Evolutionary conservation across 2,113 vertebrate species (phyloP), one percentile per base, ranked within the genome.

Genomic region (Percina caprodes): DNA sequence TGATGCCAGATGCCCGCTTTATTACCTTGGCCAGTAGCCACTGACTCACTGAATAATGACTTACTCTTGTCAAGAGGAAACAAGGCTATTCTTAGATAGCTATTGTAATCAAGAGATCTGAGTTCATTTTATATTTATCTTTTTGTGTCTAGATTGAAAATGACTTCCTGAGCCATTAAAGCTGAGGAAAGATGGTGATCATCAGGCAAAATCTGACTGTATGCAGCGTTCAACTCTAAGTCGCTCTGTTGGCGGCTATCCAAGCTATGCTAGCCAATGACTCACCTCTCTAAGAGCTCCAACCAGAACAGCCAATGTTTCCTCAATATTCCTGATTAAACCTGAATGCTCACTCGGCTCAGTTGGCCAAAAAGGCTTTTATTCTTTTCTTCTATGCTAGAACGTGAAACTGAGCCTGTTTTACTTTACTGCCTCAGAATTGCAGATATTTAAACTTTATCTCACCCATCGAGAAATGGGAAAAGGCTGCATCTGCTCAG

Each of bases 251-350:
- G 93, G 93, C 88, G 30, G 42, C 46, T 49, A 33, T 88, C 91
- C 91, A 92, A 83, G 49, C 55, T 30, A 16, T n/a, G 54, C 66
- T 46, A 82, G 87, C 84, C 89, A 87, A 62, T 94, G 92, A 94
- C 74, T 95, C 93, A 93, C 89, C 77, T 89, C 93, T 91, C 79
- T 92, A 84, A 94, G 92, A 92, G 91, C 90, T 74, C 70, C 81
- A 68, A 88, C 77, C 73, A 63, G 84, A 90, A 88, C 86, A 91
- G 90, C 87, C 84, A 91, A 73, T 82, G 46, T 77, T 75, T 83
- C 88, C 87, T 87, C 92, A 93, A 93, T 94, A 92, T 88, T 90
- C 88, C 79, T 92, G 91, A 95, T 95, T 95, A 95, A 93, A 93
- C 85, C 77, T 88, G 89, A 89, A 88, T 67, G 86, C 86, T 85